A percentile compares a stretch with the other conserved stretches of the same genome.
These are phyloP conservation scores for Kryphioiulus occultus DNA, from an alignment of 2,888 invertebrate species.

Conservation along the genomic window DNA sequence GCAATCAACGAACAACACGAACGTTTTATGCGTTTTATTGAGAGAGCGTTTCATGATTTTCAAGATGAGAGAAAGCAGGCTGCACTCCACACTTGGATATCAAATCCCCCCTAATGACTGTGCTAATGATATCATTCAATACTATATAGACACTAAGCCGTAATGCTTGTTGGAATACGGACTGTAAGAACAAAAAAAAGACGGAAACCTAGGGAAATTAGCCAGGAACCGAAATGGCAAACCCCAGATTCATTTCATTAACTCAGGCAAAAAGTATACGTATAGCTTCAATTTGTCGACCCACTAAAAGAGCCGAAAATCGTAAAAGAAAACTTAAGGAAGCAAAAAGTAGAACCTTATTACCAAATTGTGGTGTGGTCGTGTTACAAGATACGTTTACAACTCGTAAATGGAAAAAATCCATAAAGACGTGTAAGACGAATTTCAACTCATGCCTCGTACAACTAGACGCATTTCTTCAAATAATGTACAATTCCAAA, in stretches of 20 bases:
- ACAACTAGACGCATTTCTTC: no score
- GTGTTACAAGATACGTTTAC: background rate
- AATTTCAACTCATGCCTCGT: no score
- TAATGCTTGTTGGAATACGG: conserved; percentile 15
- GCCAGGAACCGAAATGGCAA: background rate
- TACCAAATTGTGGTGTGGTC: background rate
- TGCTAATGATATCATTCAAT: conserved; percentile 35
- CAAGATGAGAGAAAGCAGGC: conserved; percentile 17
- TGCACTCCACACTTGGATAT: conserved; percentile 26
- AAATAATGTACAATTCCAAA: no score
- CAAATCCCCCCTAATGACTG: conserved; percentile 6
- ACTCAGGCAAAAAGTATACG: background rate
- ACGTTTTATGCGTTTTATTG: conserved; percentile 17
- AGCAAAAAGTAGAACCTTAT: background rate
- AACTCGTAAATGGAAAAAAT: background rate
- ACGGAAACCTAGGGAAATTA: background rate
- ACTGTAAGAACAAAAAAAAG: background rate
- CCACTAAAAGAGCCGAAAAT: conserved; percentile 4
- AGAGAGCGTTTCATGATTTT: conserved; percentile 12
- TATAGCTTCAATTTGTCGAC: conserved; percentile 24
- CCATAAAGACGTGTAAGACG: no score
- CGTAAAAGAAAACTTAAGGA: background rate
- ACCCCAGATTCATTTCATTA: conserved; percentile 30
- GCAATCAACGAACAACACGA: background rate
- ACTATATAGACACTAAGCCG: conserved; percentile 17